Base-by-base conservation (phyloP, 2,797 vertebrate species). In the Cossypha caffra region DNA sequence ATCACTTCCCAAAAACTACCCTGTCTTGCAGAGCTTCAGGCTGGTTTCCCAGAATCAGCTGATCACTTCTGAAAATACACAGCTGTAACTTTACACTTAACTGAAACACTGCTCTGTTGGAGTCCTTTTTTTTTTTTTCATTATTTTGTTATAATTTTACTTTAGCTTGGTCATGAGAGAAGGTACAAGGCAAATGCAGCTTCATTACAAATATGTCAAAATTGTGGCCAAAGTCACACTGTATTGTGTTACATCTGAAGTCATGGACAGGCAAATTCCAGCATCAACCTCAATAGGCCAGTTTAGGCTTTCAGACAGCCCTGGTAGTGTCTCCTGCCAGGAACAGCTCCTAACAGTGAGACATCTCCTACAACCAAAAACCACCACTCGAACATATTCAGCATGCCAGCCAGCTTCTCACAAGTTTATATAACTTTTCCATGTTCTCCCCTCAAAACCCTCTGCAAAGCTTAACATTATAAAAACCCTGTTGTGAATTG, bases 391-490 rank as follows among this genome's bases (percentile, higher is more conserved):
- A 95, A 95, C 61, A 62, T n/a, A 58, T 7, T 86, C 92, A 73
- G 72, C 63, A 73, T 54, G 42, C 68, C 77, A 73, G 80, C 74
- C 63, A 94, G 73, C 67, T 94, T 90, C 90, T 68, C 81, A 58
- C 37, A 97, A 95, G 67, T 94, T 81, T 76, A 69, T 69, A 23
- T 33, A 90, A 86, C 66, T 95, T 73, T 75, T 88, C 79, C 75
- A 58, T 28, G 13, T 90, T 87, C 89, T 58, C 23, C 47, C 68
- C 71, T 63, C 37, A 84, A 96, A 93, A 72, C 6, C 20, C 58
- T 67, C 63, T 47, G 69, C 1, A 2, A 50, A 94, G 59, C 40
- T 92, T 82, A 73, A 40, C 9, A 5, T 40, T 51, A 16, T 47
- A 74, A 83, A 68, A 71, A 48, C 24, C n/a, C 42, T 1, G 0